phyloP scores from a whole-genome alignment of 92 coral and sea anemone genomes.

The Zoanthus solanderi region DNA sequence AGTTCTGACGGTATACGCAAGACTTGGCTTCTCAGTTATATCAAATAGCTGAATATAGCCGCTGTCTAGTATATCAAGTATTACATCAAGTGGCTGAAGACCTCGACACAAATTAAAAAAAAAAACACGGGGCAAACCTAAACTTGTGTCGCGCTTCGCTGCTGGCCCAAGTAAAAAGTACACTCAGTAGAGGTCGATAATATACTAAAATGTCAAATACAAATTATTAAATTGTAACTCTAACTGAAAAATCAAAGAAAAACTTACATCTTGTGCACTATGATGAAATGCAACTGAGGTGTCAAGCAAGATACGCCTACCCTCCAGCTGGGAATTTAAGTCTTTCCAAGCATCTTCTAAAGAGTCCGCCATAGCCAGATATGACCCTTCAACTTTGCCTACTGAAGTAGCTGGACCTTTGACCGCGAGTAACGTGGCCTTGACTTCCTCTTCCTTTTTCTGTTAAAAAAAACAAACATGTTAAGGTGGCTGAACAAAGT shows the following conservation, averaged over 20 bases:
- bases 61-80: too few species aligned
- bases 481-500: too few species aligned
- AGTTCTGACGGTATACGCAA: too few species aligned
- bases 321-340: slow-evolving; percentile 87
- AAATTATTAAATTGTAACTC: background rate
- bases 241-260: background rate
- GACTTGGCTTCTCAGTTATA: too few species aligned
- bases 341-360: slow-evolving; percentile 99
- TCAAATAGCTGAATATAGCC: too few species aligned
- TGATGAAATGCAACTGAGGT: slow-evolving; percentile 98
- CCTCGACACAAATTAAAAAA: too few species aligned
- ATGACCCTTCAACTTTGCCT: slow-evolving; percentile 50
- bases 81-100: too few species aligned
- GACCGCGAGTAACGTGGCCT: slow-evolving; percentile 68
- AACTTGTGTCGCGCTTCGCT: too few species aligned
- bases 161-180: too few species aligned
- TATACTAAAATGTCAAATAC: too few species aligned
- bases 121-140: too few species aligned
- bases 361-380: slow-evolving; percentile 88
- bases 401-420: slow-evolving; percentile 43
- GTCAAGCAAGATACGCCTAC: slow-evolving; percentile 90
- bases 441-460: slow-evolving; percentile 82
- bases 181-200: too few species aligned
- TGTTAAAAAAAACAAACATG: slow-evolving; percentile 17
- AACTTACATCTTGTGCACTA: slow-evolving; percentile 92